phyloP scores from a whole-genome alignment of 2,888 invertebrate species.

The Nesidiocoris tenuis region DNA sequence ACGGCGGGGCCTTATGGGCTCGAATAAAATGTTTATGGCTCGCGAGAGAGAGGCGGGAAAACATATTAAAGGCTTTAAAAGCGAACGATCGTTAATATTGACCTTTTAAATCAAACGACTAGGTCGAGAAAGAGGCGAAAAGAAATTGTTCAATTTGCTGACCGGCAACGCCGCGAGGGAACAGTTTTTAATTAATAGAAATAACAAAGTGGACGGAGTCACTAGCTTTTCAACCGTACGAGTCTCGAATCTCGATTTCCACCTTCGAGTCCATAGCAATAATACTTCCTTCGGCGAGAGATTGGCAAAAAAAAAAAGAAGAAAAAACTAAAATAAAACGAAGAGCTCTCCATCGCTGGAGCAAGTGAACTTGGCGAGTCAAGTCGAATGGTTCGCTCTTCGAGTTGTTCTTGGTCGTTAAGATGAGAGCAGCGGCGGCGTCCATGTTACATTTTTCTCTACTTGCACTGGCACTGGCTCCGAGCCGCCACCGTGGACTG shows the following conservation, averaged over 20 bases:
- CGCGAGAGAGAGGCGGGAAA: background rate
- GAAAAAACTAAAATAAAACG: background rate
- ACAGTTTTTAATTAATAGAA: background rate
- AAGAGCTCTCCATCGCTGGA: background rate
- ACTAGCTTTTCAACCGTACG: no score
- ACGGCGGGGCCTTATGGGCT: background rate
- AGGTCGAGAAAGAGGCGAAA: background rate
- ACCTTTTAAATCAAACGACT: background rate
- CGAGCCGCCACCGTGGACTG: constrained; percentile 14
- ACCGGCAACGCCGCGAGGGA: background rate
- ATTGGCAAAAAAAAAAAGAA: background rate
- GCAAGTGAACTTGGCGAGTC: constrained; percentile 33
- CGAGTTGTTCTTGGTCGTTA: constrained; percentile 25
- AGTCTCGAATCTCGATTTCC: background rate
- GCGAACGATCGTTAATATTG: background rate
- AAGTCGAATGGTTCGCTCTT: background rate
- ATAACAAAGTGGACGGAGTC: background rate
- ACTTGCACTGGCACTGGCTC: background rate
- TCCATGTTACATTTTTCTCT: constrained; percentile 41
- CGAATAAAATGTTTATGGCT: background rate
- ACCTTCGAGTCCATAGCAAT: background rate
- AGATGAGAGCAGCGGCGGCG: constrained; percentile 6
- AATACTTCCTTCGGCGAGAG: background rate
- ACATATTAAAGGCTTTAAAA: background rate
- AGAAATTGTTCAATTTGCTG: background rate